Evolutionary conservation across 2,888 invertebrate genomes (phyloP).

Genomic region (Diarsia mendica): DNA sequence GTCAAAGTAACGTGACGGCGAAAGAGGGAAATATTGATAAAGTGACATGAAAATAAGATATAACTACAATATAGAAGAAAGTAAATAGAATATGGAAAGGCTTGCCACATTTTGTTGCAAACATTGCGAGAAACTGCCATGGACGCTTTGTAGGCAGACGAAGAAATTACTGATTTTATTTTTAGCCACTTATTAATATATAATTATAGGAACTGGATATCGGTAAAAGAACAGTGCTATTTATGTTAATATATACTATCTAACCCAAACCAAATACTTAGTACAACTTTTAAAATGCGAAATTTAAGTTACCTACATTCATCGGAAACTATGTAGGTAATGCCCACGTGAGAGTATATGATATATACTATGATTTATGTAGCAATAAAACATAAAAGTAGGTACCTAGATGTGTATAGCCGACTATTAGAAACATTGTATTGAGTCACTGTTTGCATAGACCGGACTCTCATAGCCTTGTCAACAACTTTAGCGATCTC

Average conservation of each 20-base stretch:
- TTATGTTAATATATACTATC: too few relatives aligned
- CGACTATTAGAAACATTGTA: neutral
- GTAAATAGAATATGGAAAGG: slow-evolving; percentile 38
- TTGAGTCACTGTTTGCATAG: slow-evolving; percentile 18
- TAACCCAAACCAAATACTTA: neutral
- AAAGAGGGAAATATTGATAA: slow-evolving; percentile 47
- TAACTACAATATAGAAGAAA: slow-evolving; percentile 7
- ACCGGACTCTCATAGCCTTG: slow-evolving; percentile 15
- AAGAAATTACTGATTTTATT: too few relatives aligned
- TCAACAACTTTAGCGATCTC: slow-evolving; percentile 5
- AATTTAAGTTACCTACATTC: neutral
- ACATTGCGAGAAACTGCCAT: neutral
- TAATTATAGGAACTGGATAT: too few relatives aligned
- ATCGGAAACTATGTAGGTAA: neutral
- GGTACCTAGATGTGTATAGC: neutral
- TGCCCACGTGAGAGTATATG: neutral
- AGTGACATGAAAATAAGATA: slow-evolving; percentile 41
- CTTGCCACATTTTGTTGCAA: neutral
- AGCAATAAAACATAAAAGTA: neutral
- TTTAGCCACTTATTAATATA: too few relatives aligned
- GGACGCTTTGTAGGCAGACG: neutral
- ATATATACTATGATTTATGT: neutral
- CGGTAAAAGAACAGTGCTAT: too few relatives aligned
- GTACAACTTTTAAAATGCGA: neutral
- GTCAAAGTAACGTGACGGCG: slow-evolving; percentile 47